phyloP scores from a whole-genome alignment of 37 sponge, comb jelly and placozoan genomes.

The Ephydatia muelleri region DNA sequence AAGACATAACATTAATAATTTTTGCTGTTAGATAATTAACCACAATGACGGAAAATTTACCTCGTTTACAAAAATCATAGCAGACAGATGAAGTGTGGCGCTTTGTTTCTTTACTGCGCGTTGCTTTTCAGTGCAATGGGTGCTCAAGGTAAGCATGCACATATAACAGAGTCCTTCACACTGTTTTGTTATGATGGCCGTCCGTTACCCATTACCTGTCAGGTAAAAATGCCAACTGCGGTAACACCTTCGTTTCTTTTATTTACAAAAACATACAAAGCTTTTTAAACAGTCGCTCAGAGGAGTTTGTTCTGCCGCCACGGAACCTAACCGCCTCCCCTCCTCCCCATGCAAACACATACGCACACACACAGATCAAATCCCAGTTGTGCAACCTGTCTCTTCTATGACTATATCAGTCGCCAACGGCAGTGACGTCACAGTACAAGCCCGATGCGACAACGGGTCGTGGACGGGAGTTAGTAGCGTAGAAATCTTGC shows the following conservation, averaged over 20 bases:
- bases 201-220: neutral
- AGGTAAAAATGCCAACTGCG: neutral
- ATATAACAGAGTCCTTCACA: too few species aligned
- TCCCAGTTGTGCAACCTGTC: neutral
- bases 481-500: neutral
- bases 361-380: neutral
- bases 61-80: neutral
- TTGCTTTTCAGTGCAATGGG: neutral
- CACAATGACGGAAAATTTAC: neutral
- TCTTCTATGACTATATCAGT: too few species aligned
- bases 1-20: too few species aligned
- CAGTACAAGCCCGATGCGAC: neutral
- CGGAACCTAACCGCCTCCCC: neutral
- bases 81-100: neutral
- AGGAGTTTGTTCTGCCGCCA: neutral
- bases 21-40: neutral
- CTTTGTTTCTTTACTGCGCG: neutral
- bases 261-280: neutral
- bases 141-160: neutral
- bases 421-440: neutral
- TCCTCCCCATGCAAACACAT: neutral
- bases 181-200: neutral
- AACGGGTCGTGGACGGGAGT: neutral
- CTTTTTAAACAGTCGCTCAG: neutral
- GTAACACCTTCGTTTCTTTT: neutral